These are phyloP conservation scores for Brachyptera putata DNA, from an alignment of 2,888 invertebrate genomes.

Conservation along the genomic window DNA sequence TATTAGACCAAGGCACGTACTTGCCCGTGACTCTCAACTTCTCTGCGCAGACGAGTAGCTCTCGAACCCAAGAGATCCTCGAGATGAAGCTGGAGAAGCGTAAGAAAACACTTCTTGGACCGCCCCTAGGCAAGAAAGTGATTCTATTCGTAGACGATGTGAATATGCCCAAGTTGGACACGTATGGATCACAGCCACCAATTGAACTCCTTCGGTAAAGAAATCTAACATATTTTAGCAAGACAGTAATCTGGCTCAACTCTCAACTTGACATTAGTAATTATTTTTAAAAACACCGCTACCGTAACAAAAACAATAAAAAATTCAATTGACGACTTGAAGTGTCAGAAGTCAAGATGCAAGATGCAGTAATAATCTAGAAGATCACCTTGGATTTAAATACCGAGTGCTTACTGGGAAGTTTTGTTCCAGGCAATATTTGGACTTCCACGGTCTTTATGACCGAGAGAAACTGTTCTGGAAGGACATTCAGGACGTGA, in stretches of 20 bases:
- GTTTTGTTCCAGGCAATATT: constrained; percentile 55
- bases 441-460: constrained; percentile 77
- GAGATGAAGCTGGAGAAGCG: constrained; percentile 81
- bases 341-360: too few species aligned
- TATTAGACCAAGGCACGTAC: constrained; percentile 55
- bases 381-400: not conserved
- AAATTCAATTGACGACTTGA: too few species aligned
- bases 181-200: constrained; percentile 88
- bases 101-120: constrained; percentile 72
- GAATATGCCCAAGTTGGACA: constrained; percentile 84
- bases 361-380: too few species aligned
- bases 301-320: too few species aligned
- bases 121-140: constrained; percentile 76
- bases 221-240: not conserved
- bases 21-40: constrained; percentile 80
- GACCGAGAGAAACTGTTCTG: constrained; percentile 85
- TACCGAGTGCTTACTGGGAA: not conserved
- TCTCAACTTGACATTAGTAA: not conserved
- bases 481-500: constrained; percentile 82
- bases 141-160: constrained; percentile 87
- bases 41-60: constrained; percentile 86
- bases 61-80: constrained; percentile 76
- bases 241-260: not conserved
- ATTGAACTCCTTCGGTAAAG: constrained; percentile 75
- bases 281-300: not conserved